Conservation (phyloP, 2,888 invertebrate species). For the Callinectes sapidus region DNA sequence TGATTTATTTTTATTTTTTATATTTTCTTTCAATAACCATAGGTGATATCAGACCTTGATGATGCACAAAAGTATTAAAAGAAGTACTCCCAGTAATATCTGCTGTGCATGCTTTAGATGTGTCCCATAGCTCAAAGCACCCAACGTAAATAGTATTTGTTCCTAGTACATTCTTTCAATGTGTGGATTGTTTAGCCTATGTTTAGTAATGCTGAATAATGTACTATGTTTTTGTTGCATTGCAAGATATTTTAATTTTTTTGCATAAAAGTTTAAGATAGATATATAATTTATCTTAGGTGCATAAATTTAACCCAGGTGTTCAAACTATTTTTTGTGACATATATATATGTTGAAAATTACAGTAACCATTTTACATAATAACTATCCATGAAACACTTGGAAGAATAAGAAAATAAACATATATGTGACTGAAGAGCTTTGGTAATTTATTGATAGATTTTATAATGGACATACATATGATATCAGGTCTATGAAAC, state of each 20-base stretch:
- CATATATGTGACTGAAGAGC: not conserved
- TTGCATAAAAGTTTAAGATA: slow-evolving; percentile 1
- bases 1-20: no score
- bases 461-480: not conserved
- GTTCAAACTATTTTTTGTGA: slow-evolving; percentile 8
- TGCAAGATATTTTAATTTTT: slow-evolving; percentile 8
- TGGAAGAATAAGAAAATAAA: slow-evolving; percentile 31
- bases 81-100: not conserved
- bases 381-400: slow-evolving; percentile 35
- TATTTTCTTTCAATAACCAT: no score
- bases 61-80: not conserved
- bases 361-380: slow-evolving; percentile 7
- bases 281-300: not conserved
- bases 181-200: slow-evolving; percentile 54
- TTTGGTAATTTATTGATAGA: not conserved
- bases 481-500: not conserved
- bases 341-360: slow-evolving; percentile 8
- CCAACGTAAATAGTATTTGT: slow-evolving; percentile 45
- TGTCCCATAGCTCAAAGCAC: slow-evolving; percentile 51
- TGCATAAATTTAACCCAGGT: slow-evolving; percentile 30
- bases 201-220: slow-evolving; percentile 45
- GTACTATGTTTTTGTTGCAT: slow-evolving; percentile 34
- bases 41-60: not conserved
- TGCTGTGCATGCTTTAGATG: slow-evolving; percentile 44
- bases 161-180: slow-evolving; percentile 51